Conservation (phyloP, 2,113 vertebrate genomes). For the Columba janthina region DNA sequence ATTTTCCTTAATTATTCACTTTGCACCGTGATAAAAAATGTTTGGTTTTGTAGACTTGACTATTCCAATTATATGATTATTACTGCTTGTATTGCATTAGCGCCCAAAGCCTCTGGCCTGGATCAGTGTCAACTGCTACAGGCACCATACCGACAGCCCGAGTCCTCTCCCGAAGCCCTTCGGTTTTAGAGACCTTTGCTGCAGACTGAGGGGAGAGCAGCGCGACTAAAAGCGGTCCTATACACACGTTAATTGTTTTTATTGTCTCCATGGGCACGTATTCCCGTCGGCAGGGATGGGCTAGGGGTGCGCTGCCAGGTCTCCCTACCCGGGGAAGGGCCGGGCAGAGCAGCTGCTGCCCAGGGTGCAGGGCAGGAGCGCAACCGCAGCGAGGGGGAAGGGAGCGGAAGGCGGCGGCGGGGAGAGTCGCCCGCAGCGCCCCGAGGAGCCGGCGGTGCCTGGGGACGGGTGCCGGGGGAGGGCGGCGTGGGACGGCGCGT, state of each 20-base stretch:
- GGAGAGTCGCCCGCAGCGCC: not conserved
- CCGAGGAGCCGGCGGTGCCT: not conserved
- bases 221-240: too few species aligned
- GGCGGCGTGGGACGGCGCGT: too few species aligned
- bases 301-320: rapidly evolving
- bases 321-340: not conserved
- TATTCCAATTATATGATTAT: not conserved
- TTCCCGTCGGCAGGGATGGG: rapidly evolving
- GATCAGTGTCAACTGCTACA: rapidly evolving
- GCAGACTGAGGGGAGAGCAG: rapidly evolving
- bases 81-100: not conserved
- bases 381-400: not conserved
- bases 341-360: not conserved
- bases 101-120: not conserved
- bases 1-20: not conserved
- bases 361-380: too few species aligned
- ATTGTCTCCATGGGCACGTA: not conserved
- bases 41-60: not conserved
- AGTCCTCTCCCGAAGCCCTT: not conserved
- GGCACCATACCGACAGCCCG: not conserved
- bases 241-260: rapidly evolving
- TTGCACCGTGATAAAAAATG: not conserved
- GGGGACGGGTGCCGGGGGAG: not conserved
- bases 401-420: too few species aligned
- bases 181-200: too few species aligned